Base-by-base conservation (phyloP, 2,888 invertebrate species). In the Adelphocoris suturalis region DNA sequence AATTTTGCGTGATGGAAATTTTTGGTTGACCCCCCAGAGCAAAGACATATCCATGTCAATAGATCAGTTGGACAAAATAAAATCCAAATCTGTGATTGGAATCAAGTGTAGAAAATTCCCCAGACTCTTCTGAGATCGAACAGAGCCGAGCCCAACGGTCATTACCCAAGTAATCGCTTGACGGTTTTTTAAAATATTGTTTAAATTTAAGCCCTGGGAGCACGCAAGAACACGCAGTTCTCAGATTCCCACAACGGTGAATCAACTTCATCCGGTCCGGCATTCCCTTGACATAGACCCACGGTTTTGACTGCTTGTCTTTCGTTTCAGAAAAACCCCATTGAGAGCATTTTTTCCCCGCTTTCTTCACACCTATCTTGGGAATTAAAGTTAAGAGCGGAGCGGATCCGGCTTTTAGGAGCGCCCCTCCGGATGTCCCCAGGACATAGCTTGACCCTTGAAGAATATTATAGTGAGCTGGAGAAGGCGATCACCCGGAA, bases 401-500 rank as follows among this genome's bases (percentile, higher is more conserved):
- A 48, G 47, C 82, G 82, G 52, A 82, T 52, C 23, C 52, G 82
- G 82, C 19, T 52, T 82, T 82, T 82, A 52, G 52, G 52, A 52
- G 52, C 82, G 82, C 28, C 78, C 27, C 37, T 16, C 37, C 16
- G 78, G 82, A 82, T 82, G 82, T 82, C n/a, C 52, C 52, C 48
- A 23, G 23, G 13, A 52, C 52, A 80, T 3, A 37, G 52, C 52
- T 82, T 52, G 52, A 52, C 82, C 82, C 52, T 82, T 23, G 52
- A 82, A 48, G 47, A 82, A 52, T 82, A 82, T 82, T 82, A 82
- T 82, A 52, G 48, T 47, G 80, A 19, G 16, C 80, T 46, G 16
- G 11, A 61, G 85, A 13, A 85, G 85, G 85, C 85, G 85, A 61
- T 85, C 85, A 85, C 85, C 85, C 85, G 85, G 85, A 85, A 85